These are phyloP conservation scores for Sebastes cheni DNA, from an alignment of 2,797 vertebrate genomes.

Conservation along the genomic window DNA sequence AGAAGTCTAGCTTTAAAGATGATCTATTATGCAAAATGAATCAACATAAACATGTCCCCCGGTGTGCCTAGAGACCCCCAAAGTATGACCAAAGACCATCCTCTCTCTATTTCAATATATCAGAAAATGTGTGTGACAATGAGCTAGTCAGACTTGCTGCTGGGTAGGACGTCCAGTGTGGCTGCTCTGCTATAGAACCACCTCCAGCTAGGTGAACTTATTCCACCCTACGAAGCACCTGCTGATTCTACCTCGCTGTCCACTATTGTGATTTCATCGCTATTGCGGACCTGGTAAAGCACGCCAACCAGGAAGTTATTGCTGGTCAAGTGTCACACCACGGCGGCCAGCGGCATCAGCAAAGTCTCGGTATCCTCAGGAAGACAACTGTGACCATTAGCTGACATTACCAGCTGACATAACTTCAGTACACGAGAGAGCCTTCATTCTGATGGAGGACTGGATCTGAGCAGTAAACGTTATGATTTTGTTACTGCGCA, in stretches of 20 bases:
- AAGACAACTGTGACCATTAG: too few relatives aligned
- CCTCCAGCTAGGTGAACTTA: background rate
- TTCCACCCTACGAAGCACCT: background rate
- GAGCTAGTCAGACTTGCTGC: background rate
- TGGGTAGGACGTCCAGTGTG: too few relatives aligned
- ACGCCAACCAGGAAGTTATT: too few relatives aligned
- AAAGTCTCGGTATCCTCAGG: too few relatives aligned
- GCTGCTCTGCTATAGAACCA: background rate
- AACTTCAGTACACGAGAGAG: too few relatives aligned
- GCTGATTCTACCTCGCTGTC: background rate
- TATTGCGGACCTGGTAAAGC: background rate
- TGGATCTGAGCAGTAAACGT: too few relatives aligned
- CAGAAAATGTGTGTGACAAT: background rate
- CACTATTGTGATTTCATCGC: background rate
- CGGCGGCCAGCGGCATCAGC: too few relatives aligned
- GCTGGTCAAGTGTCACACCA: too few relatives aligned
- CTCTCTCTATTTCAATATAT: background rate
- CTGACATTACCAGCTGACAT: too few relatives aligned
- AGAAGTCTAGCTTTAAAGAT: background rate
- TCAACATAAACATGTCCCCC: background rate
- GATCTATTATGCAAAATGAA: background rate
- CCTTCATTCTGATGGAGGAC: too few relatives aligned
- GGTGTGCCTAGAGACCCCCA: background rate
- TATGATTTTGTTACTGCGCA: rapidly evolving
- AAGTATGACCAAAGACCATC: background rate